These are phyloP conservation scores for Keiferia lycopersicella DNA, from an alignment of 2,888 invertebrate species.

Conservation along the genomic window DNA sequence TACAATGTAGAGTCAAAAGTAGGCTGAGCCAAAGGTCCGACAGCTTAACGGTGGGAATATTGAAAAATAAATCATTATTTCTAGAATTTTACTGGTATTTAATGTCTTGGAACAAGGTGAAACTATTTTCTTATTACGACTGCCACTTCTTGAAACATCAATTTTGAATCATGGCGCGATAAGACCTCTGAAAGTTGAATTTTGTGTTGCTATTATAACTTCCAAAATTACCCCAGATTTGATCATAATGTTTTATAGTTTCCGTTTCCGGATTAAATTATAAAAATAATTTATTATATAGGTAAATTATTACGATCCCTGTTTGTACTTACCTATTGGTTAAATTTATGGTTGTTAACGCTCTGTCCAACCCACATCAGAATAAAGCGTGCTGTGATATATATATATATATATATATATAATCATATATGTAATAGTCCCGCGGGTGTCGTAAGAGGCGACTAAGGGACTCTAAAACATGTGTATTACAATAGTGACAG, in stretches of 20 bases:
- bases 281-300: too few species aligned
- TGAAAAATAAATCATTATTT: not conserved
- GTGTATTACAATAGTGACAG: too few species aligned
- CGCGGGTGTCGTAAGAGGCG: too few species aligned
- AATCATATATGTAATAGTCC: too few species aligned
- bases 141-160: not conserved
- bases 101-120: not conserved
- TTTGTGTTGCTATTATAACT: conserved; percentile 15
- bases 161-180: not conserved
- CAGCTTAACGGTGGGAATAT: conserved; percentile 5
- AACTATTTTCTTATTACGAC: not conserved
- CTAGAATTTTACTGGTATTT: not conserved
- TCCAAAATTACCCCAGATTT: conserved; percentile 14
- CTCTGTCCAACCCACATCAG: too few species aligned
- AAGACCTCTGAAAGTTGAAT: not conserved
- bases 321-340: too few species aligned
- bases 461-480: too few species aligned
- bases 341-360: too few species aligned
- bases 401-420: too few species aligned
- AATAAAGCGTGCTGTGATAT: too few species aligned
- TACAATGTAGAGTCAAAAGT: conserved; percentile 17
- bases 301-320: too few species aligned
- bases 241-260: not conserved
- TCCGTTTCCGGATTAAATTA: not conserved
- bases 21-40: conserved; percentile 15